Base-by-base conservation (phyloP, 2,888 invertebrate species). In the Harpalus rubripes region DNA sequence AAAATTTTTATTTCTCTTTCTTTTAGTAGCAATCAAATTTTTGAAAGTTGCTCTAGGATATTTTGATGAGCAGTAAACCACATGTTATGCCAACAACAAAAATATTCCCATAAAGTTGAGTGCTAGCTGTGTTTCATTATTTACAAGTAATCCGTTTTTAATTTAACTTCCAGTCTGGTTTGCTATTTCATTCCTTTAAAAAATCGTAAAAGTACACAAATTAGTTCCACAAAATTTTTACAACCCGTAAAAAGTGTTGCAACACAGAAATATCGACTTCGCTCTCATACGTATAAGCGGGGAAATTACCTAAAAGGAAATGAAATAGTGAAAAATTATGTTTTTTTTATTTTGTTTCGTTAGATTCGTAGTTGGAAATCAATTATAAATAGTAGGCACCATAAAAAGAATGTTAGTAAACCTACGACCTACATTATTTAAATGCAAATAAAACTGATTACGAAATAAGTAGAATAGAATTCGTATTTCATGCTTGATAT, bases 61-160 rank as follows among this genome's bases (percentile, higher is more conserved):
- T 63, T 63, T 68, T 68, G 68, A 68, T 39, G 68, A 7, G 15
- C 39, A 32, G 39, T 68, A 68, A 68, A 68, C 68, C 68, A 68
- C 68, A 39, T 68, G 68, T 68, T 68, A 68, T 68, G 15, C 32
- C 32, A 10, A 15, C 39, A 68, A 68, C 68, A 68, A 65, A 63
- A 65, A 65, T 65, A 32, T 65, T 10, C 16, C 65, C 68, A 39
- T 68, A 68, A 68, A 68, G 39, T 39, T 68, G 68, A 68, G 68
- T 68, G 68, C 68, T 59, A 39, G 32, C 68, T 39, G n/a, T 68
- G 8, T 68, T 68, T 68, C 39, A 68, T 68, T 68, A 68, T 68
- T 68, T 68, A 68, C 68, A 68, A 68, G 68, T 68, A 68, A 68
- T 68, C 68, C 68, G 68, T 68, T 68, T 68, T 68, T 68, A 68